Percentiles rank a stretch among this genome's conserved stretches.
phyloP scores from a whole-genome alignment of 2,888 invertebrate species.

The Aplocera efformata region DNA sequence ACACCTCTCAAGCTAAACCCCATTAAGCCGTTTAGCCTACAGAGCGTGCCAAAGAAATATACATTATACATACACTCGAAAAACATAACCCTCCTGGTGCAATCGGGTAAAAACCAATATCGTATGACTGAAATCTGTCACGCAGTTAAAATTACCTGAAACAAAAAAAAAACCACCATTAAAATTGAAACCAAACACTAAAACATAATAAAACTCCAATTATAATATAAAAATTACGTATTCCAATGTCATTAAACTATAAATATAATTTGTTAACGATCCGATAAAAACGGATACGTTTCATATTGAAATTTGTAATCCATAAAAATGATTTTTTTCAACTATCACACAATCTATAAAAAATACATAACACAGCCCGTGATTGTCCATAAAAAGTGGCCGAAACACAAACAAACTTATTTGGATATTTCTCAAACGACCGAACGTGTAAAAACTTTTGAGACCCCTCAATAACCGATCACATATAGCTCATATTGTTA shows the following conservation, averaged over 20 bases:
- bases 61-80: too few relatives aligned
- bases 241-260: conserved; percentile 11
- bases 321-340: conserved; percentile 14
- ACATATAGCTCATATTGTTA: conserved; percentile 5
- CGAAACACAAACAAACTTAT: conserved; percentile 28
- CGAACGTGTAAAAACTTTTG: conserved; percentile 21
- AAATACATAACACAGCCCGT: conserved; percentile 23
- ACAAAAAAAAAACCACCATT: conserved; percentile 19
- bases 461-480: conserved; percentile 39
- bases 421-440: conserved; percentile 25
- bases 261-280: conserved; percentile 17
- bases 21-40: too few relatives aligned
- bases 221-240: conserved; percentile 18
- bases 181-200: conserved; percentile 19
- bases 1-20: too few relatives aligned
- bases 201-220: conserved; percentile 21
- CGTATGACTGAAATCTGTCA: background rate
- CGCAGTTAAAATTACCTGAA: conserved; percentile 23
- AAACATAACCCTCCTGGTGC: too few relatives aligned
- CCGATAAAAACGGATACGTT: conserved; percentile 13
- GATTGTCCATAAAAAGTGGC: conserved; percentile 21
- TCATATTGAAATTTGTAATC: conserved; percentile 14
- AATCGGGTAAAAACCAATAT: too few relatives aligned
- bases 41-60: too few relatives aligned
- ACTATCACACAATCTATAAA: conserved; percentile 20